Base-by-base conservation (phyloP, 2,797 vertebrate species). In the Phalanger gymnotis region DNA sequence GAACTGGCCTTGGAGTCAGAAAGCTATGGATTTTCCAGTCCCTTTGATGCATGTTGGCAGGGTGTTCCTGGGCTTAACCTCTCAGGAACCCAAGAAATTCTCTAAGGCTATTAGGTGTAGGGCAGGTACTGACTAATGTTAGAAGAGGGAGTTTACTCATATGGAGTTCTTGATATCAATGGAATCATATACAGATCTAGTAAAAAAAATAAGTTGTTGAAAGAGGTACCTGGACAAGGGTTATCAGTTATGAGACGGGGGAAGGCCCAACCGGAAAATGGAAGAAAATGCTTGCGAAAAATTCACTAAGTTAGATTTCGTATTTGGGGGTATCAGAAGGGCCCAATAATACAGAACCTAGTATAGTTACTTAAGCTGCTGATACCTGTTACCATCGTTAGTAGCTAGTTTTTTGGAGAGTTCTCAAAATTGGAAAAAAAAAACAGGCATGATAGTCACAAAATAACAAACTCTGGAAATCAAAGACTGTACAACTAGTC, bases 181-280 rank as follows among this genome's bases (percentile, higher is more conserved):
- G 96, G 58, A 92, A 53, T 22, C 25, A 94, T 73, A n/a, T n/a
- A n/a, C n/a, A 87, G 9, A 92, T 92, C 54, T 94, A 54, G 27
- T 92, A n/a, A 92, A 95, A 95, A 0, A 61, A 55, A 40, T 53
- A 54, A 57, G 57, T 58, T 58, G 57, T 31, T 58, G 31, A 94
- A 95, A 94, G 93, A 95, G 58, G 58, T 73, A 96, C 91, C 95
- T 5, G 91, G 53, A 95, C 53, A 97, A 94, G 94, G 94, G 55
- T 55, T 93, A 93, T 94, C 91, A 90, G 56, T 55, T 34, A 40
- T 53, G 13, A 57, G 52, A 58, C 93, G 92, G 56, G 94, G 51
- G 28, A 93, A 51, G 90, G 57, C 54, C 40, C 0, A 95, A 91
- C 56, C 92, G 81, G 66, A 94, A 95, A 90, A 54, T 30, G 61